These are phyloP conservation scores for Drosophila melanogaster DNA, from an alignment of 1,140 invertebrate genomes.

Conservation along the genomic window DNA sequence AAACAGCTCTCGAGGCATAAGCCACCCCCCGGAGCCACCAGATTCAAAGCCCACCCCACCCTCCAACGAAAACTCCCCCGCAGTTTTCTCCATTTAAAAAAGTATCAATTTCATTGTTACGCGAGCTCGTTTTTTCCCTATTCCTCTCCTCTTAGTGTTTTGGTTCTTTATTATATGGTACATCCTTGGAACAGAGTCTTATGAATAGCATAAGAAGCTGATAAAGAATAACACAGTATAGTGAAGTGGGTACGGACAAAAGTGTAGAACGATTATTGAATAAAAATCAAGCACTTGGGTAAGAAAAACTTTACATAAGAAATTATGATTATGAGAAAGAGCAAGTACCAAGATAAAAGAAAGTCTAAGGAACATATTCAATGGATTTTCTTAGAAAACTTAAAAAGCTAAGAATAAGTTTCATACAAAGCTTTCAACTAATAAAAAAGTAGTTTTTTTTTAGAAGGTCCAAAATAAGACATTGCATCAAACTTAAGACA, in stretches of 20 bases:
- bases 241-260: slow-evolving; percentile 29
- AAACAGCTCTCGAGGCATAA: slow-evolving; percentile 65
- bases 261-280: slow-evolving; percentile 42
- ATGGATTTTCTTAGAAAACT: background rate
- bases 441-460: background rate
- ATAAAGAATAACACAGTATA: slow-evolving; percentile 43
- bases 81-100: slow-evolving; percentile 66
- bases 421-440: background rate
- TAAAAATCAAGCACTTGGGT: slow-evolving; percentile 38
- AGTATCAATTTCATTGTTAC: slow-evolving; percentile 83
- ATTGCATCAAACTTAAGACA: no score
- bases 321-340: slow-evolving; percentile 33
- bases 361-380: slow-evolving; percentile 1
- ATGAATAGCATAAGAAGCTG: slow-evolving; percentile 40
- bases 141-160: slow-evolving; percentile 36
- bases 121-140: slow-evolving; percentile 68
- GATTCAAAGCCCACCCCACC: background rate
- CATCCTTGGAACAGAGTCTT: slow-evolving; percentile 41
- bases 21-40: slow-evolving; percentile 15
- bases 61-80: slow-evolving; percentile 13
- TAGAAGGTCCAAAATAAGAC: no score
- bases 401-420: background rate
- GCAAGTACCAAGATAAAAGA: background rate
- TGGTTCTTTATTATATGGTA: slow-evolving; percentile 58
- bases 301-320: slow-evolving; percentile 33